These are phyloP conservation scores for Okapia johnstoni DNA, from an alignment of 2,113 vertebrate species.

Conservation along the genomic window DNA sequence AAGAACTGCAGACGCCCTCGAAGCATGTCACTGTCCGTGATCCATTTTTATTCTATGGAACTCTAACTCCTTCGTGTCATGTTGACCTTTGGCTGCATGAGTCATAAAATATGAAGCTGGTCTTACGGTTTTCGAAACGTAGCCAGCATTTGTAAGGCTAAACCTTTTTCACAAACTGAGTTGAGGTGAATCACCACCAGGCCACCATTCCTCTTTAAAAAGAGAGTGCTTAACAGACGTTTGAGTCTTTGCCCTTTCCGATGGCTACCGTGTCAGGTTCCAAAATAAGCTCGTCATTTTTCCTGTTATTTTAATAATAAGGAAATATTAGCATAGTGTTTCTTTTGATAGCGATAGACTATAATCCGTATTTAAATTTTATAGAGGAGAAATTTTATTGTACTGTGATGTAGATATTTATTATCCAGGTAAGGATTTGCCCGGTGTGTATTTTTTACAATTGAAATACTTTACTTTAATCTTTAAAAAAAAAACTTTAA, in stretches of 20 bases:
- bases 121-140: slow-evolving; percentile 79
- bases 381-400: slow-evolving; percentile 84
- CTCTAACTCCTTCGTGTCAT: slow-evolving; percentile 80
- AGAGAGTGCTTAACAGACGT: slow-evolving; percentile 49
- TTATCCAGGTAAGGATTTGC: slow-evolving; percentile 82
- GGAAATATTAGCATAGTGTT: slow-evolving; percentile 80
- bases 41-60: slow-evolving; percentile 78
- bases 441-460: slow-evolving; percentile 79
- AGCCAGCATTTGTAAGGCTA: slow-evolving; percentile 83
- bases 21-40: slow-evolving; percentile 78
- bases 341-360: slow-evolving; percentile 81
- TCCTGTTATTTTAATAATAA: slow-evolving; percentile 83
- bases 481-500: slow-evolving; percentile 70
- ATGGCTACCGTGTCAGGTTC: slow-evolving; percentile 67
- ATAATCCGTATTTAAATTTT: slow-evolving; percentile 84
- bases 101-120: slow-evolving; percentile 80
- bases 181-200: slow-evolving; percentile 69
- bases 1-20: slow-evolving; percentile 65
- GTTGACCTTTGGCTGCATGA: slow-evolving; percentile 84
- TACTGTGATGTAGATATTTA: slow-evolving; percentile 85
- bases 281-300: slow-evolving; percentile 75
- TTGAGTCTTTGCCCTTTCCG: slow-evolving; percentile 69
- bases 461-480: slow-evolving; percentile 81
- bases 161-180: slow-evolving; percentile 82
- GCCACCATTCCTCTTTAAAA: slow-evolving; percentile 64